Conservation (phyloP, 2,888 invertebrate species). For the Uloborus plumipes region DNA sequence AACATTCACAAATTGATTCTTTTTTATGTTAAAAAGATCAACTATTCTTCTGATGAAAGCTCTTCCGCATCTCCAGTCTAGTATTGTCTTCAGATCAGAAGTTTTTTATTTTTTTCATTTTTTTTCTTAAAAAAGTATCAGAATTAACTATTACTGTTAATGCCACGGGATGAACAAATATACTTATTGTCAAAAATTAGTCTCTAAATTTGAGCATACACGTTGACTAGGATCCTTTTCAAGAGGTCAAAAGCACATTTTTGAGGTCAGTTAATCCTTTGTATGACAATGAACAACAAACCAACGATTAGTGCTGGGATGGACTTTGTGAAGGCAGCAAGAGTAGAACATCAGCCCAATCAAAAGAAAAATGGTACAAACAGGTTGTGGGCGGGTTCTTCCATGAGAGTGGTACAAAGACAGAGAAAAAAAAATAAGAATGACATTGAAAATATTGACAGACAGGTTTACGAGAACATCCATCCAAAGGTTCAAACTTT, state of each 20-base stretch:
- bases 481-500: too few species aligned
- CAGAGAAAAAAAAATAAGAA: background rate
- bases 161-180: too few species aligned
- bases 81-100: too few species aligned
- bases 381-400: slow-evolving; percentile 14
- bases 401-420: background rate
- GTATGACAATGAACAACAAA: slow-evolving; percentile 52
- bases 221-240: slow-evolving; percentile 19
- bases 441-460: background rate
- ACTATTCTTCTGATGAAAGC: too few species aligned
- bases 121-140: too few species aligned
- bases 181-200: slow-evolving; percentile 25
- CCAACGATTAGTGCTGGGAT: slow-evolving; percentile 57
- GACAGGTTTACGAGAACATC: background rate
- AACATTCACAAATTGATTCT: too few species aligned
- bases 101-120: too few species aligned
- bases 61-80: too few species aligned
- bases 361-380: slow-evolving; percentile 13
- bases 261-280: slow-evolving; percentile 21
- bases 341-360: slow-evolving; percentile 12
- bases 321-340: slow-evolving; percentile 61
- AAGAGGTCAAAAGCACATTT: slow-evolving; percentile 43
- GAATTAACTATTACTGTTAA: too few species aligned
- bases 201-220: slow-evolving; percentile 53
- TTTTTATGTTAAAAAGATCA: too few species aligned